Conservation (phyloP, 2,888 invertebrate species). For the Philopedon plagiatum region DNA sequence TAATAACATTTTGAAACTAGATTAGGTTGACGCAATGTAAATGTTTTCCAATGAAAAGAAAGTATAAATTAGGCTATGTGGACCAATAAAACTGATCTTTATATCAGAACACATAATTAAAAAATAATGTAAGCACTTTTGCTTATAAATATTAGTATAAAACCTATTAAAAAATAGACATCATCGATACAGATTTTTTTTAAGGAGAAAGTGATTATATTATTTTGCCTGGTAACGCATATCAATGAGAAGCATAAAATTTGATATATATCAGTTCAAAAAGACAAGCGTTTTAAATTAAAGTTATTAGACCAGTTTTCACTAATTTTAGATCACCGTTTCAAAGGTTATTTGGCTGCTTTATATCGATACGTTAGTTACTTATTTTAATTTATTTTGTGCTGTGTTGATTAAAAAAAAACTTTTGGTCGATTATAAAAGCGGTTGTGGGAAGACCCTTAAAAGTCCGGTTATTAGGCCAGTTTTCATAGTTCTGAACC, state of each 20-base stretch:
- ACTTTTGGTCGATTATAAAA: too few relatives aligned
- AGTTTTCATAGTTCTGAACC: too few relatives aligned
- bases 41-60: constrained; percentile 33
- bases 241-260: constrained; percentile 6
- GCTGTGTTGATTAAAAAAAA: too few relatives aligned
- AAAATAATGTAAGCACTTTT: constrained; percentile 29
- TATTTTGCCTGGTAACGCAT: constrained; percentile 5
- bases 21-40: constrained; percentile 27
- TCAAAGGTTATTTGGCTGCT: too few relatives aligned
- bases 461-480: too few relatives aligned
- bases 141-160: constrained; percentile 10
- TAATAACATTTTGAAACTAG: constrained; percentile 33
- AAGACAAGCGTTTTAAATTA: constrained; percentile 4
- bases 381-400: too few relatives aligned
- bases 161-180: background rate
- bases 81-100: constrained; percentile 17
- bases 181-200: constrained; percentile 9
- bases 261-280: constrained; percentile 19
- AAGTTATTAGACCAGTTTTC: constrained; percentile 10
- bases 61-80: constrained; percentile 16
- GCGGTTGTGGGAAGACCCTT: too few relatives aligned
- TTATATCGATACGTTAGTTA: too few relatives aligned
- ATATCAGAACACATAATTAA: constrained; percentile 22
- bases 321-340: background rate
- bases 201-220: constrained; percentile 22